Evolutionary conservation across 2,888 invertebrate species (phyloP).

Genomic region (Steinernema carpocapsae): DNA sequence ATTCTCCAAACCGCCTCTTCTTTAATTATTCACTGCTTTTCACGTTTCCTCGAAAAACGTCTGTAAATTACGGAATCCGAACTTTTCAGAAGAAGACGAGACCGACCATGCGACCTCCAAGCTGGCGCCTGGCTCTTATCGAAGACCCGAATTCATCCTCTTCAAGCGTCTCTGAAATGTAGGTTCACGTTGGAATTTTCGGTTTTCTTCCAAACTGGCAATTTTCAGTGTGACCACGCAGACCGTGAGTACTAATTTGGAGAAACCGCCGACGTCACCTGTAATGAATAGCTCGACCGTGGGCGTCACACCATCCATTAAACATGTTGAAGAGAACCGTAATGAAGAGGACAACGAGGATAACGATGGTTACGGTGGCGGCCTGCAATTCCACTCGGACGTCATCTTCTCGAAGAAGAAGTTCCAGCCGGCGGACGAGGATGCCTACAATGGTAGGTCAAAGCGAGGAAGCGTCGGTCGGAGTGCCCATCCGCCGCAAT

Average conservation of each 20-base stretch:
- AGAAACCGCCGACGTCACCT: conserved; percentile 17
- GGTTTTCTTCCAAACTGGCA: no score
- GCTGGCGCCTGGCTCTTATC: not conserved
- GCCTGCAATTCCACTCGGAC: conserved; percentile 25
- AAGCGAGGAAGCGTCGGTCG: not conserved
- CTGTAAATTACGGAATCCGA: no score
- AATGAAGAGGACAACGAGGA: conserved; percentile 11
- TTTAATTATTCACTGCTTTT: not conserved
- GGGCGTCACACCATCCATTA: not conserved
- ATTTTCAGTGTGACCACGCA: conserved; percentile 21
- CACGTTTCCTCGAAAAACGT: no score
- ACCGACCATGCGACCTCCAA: conserved; percentile 15
- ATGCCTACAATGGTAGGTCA: conserved; percentile 10
- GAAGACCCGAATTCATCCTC: not conserved
- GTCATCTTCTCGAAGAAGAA: conserved; percentile 1
- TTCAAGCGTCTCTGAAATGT: no score
- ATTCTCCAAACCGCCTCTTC: not conserved
- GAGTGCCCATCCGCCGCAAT: not conserved
- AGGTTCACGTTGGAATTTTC: no score
- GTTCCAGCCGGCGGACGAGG: not conserved
- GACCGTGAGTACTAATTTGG: conserved; percentile 17
- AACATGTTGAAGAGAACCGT: conserved; percentile 12
- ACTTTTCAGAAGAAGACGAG: no score
- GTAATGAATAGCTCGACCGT: conserved; percentile 4
- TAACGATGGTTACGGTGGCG: conserved; percentile 19